Evolutionary conservation across 2,113 vertebrate genomes (phyloP).

Genomic region (Oreocharis arfaki): DNA sequence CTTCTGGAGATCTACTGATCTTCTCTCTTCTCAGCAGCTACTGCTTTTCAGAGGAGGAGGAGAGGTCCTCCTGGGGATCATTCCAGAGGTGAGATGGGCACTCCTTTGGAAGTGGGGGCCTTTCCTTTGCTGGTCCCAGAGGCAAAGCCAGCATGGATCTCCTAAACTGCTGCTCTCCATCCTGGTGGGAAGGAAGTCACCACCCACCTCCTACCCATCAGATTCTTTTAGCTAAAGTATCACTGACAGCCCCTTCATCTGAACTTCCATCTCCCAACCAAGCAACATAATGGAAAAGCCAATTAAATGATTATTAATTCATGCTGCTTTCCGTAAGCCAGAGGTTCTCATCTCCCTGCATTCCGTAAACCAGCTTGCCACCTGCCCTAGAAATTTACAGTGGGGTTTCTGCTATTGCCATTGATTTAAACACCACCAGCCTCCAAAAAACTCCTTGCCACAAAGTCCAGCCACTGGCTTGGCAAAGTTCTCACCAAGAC

Average conservation of each 20-base stretch:
- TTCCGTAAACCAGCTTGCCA: conserved; percentile 94
- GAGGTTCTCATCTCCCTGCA: conserved; percentile 84
- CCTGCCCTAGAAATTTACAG: conserved; percentile 76
- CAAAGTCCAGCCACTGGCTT: neutral
- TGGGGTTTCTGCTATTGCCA: conserved; percentile 57
- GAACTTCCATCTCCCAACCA: conserved; percentile 82
- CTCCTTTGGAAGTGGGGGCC: neutral
- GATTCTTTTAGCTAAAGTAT: conserved; percentile 69
- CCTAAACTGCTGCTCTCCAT: neutral
- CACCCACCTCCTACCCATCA: conserved; percentile 38
- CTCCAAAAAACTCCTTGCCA: neutral
- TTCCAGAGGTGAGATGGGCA: neutral
- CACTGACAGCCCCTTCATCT: conserved; percentile 80
- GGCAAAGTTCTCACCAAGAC: neutral
- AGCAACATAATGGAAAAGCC: conserved; percentile 84
- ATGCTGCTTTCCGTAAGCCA: conserved; percentile 96
- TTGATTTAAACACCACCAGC: conserved; percentile 5
- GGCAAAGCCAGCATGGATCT: neutral
- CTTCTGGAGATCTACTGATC: neutral
- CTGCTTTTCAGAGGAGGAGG: neutral
- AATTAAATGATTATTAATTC: conserved; percentile 99
- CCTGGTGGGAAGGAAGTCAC: neutral
- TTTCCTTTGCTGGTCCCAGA: neutral
- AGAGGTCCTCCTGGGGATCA: neutral
- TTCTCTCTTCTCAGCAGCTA: neutral